Percentiles rank a stretch among this genome's conserved stretches.
Evolutionary conservation across 2,888 invertebrate species (phyloP).

Genomic region (Diloba caeruleocephala): DNA sequence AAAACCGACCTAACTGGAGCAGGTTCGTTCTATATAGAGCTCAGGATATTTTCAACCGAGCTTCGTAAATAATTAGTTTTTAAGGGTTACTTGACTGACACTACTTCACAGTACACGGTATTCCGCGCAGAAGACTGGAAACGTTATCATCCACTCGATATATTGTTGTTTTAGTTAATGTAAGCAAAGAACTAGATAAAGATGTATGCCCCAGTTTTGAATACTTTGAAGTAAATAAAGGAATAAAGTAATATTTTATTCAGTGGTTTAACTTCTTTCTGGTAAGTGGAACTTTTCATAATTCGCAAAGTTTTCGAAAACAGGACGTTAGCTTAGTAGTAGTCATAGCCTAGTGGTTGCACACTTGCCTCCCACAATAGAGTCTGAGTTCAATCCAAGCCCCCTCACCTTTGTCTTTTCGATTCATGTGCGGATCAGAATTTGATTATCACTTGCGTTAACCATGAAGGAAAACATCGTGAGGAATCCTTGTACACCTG

Average conservation of each 20-base stretch:
- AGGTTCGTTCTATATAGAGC: constrained; percentile 54
- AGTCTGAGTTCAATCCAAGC: too few relatives aligned
- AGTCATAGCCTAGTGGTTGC: too few relatives aligned
- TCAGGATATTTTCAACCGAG: constrained; percentile 40
- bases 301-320: constrained; percentile 8
- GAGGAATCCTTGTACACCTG: too few relatives aligned
- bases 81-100: constrained; percentile 18
- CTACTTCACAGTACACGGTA: constrained; percentile 1
- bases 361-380: too few relatives aligned
- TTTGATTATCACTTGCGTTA: too few relatives aligned
- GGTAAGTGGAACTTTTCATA: constrained; percentile 21
- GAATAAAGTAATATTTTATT: constrained; percentile 34
- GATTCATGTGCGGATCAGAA: too few relatives aligned
- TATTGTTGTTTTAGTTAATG: constrained; percentile 3
- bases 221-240: constrained; percentile 24
- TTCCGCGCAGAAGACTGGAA: not conserved
- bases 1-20: constrained; percentile 60
- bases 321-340: too few relatives aligned
- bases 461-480: too few relatives aligned
- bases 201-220: constrained; percentile 16
- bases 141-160: constrained; percentile 1
- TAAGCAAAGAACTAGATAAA: constrained; percentile 10
- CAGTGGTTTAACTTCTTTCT: constrained; percentile 12
- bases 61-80: constrained; percentile 35
- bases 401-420: too few relatives aligned